Percentiles rank a stretch among this genome's conserved stretches.
These are phyloP conservation scores for Lypha dubia DNA, from an alignment of 2,888 invertebrate species.

Conservation along the genomic window DNA sequence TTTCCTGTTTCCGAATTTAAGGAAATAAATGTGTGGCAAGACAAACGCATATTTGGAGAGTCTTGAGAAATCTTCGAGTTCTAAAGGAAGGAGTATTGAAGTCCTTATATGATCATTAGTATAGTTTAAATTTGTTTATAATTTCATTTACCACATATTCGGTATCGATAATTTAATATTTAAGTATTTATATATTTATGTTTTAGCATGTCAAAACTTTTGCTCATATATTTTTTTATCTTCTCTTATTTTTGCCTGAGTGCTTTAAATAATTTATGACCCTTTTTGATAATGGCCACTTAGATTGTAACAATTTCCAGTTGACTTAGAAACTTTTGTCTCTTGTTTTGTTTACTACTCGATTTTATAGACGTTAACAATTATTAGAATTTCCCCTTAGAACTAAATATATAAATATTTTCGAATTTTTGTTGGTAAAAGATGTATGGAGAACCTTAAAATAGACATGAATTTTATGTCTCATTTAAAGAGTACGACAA, in stretches of 20 bases:
- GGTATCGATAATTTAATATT: no score
- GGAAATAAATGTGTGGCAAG: no score
- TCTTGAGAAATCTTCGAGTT: no score
- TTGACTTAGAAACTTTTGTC: constrained; percentile 34
- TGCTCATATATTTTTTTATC: neutral
- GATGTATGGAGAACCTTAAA: constrained; percentile 2
- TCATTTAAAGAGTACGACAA: constrained; percentile 18
- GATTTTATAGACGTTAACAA: constrained; percentile 22
- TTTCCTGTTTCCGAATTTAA: no score
- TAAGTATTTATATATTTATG: no score
- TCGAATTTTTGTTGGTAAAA: constrained; percentile 24
- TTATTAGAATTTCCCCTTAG: constrained; percentile 35
- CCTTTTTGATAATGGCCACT: constrained; percentile 71
- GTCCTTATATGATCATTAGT: no score
- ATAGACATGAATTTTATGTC: constrained; percentile 36
- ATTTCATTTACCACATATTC: no score
- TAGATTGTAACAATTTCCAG: constrained; percentile 76
- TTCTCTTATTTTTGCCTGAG: constrained; percentile 19
- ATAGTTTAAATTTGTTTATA: no score
- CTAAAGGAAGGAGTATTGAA: no score
- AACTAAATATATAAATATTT: constrained; percentile 28
- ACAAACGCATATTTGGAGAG: no score
- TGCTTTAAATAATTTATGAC: constrained; percentile 54
- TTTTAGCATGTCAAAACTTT: neutral
- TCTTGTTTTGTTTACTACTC: constrained; percentile 27